phyloP scores from a whole-genome alignment of 2,888 invertebrate species.

The Argyresthia albistria region DNA sequence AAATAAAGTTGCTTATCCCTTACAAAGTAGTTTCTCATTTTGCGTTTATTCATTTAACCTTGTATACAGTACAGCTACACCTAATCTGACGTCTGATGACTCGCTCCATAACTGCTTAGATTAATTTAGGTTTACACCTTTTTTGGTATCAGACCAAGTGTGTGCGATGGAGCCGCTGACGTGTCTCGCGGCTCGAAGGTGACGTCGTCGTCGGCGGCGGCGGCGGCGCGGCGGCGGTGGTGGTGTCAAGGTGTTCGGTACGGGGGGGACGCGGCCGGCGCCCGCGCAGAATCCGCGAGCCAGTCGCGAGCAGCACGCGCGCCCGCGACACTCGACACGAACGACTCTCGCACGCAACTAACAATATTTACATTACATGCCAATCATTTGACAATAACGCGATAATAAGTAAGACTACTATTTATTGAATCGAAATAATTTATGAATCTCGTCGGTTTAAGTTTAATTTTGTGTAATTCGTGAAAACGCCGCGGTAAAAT shows the following conservation, averaged over 20 bases:
- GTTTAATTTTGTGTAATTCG: slow-evolving; percentile 8
- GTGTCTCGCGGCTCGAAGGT: slow-evolving; percentile 56
- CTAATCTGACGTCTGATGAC: no score
- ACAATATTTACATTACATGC: slow-evolving; percentile 36
- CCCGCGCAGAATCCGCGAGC: slow-evolving; percentile 50
- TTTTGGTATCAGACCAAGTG: slow-evolving; percentile 61
- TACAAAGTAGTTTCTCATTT: no score
- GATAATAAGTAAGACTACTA: slow-evolving; percentile 26
- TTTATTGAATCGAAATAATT: slow-evolving; percentile 43
- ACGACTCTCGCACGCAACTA: slow-evolving; percentile 61
- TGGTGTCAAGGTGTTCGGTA: slow-evolving; percentile 31
- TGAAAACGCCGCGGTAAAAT: slow-evolving; percentile 35
- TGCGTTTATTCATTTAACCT: no score
- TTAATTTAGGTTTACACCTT: slow-evolving; percentile 37
- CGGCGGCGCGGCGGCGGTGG: not conserved
- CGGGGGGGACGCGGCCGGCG: slow-evolving; percentile 16
- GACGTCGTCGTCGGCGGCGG: slow-evolving; percentile 12
- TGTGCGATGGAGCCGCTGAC: slow-evolving; percentile 58
- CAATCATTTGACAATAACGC: slow-evolving; percentile 55
- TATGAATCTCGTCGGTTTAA: slow-evolving; percentile 45
- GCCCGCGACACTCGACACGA: slow-evolving; percentile 47
- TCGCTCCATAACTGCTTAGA: slow-evolving; percentile 9
- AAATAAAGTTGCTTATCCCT: no score
- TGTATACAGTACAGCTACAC: no score
- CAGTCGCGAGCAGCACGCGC: slow-evolving; percentile 61